Base-by-base conservation (phyloP, 2,113 vertebrate genomes). In the Solea senegalensis region DNA sequence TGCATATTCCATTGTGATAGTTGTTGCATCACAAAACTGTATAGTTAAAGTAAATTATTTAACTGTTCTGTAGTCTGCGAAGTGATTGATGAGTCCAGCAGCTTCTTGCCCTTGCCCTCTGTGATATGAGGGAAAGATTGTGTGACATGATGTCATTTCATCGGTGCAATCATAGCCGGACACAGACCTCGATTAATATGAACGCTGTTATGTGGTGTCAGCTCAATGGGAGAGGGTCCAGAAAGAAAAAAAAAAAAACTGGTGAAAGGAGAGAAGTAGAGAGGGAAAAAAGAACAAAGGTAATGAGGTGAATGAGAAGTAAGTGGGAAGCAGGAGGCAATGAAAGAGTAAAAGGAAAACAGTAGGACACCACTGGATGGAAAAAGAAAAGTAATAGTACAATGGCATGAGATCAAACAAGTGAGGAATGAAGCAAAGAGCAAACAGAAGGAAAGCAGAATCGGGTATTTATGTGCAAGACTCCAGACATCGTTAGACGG, bases 71-170 rank as follows among this genome's bases (percentile, higher is more conserved):
- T 69, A 40, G 73, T 71, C 71, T 69, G 69, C 5, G 2, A 57
- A 1, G 43, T 80, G 84, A 88, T 81, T 69, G 74, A 89, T 83
- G 86, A 75, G 64, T 56, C 69, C 2, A n/a, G 27, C n/a, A 21
- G 51, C 28, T 61, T 84, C 78, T 63, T 82, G 78, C 46, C 84
- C 78, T 88, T 80, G 80, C 55, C 82, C 82, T 84, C 80, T 80
- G 70, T 16, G 78, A 82, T 69, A 78, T 70, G 71, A 85, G 78
- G 81, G 61, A 85, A 76, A 84, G 87, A 90, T 90, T 85, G 61
- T 85, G 88, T 90, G 88, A 89, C 90, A 88, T 91, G 81, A 89
- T 89, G 86, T 89, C 83, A 90, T 90, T 80, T 71, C 74, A 57
- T 48, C 49, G 50, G 74, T 83, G 80, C 80, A 88, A 87, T 91